Conservation (phyloP, 2,797 vertebrate species). For the Chiroxiphia lanceolata region DNA sequence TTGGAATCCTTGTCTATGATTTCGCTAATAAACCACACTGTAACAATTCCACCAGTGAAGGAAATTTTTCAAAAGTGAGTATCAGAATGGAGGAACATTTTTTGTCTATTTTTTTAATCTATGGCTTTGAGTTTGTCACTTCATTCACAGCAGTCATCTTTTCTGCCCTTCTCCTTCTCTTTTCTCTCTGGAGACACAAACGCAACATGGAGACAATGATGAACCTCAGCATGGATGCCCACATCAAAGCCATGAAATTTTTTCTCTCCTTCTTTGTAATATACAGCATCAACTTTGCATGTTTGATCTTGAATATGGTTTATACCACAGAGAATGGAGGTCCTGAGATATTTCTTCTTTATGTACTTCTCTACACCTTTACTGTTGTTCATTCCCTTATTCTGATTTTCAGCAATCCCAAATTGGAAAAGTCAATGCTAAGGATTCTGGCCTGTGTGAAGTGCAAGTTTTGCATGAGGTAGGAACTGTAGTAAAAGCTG, state of each 20-base stretch:
- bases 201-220: not conserved
- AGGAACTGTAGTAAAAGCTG: not conserved
- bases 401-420: slow-evolving; percentile 1
- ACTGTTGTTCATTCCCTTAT: not conserved
- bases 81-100: accelerated
- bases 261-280: not conserved
- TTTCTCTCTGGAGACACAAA: slow-evolving; percentile 63
- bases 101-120: accelerated
- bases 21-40: accelerated
- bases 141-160: not conserved
- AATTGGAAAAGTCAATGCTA: not conserved
- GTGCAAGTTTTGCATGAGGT: not conserved
- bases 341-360: accelerated
- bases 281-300: not conserved
- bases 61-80: accelerated
- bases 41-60: accelerated
- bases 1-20: accelerated
- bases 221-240: not conserved
- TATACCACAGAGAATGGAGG: no score
- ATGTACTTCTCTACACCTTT: not conserved
- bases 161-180: slow-evolving; percentile 1
- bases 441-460: not conserved
- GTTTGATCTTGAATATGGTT: not conserved
- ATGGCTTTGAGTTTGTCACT: not conserved
- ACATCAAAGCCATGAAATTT: slow-evolving; percentile 55